Evolutionary conservation across 2,797 vertebrate species (phyloP).

Genomic region (Galago senegalensis): DNA sequence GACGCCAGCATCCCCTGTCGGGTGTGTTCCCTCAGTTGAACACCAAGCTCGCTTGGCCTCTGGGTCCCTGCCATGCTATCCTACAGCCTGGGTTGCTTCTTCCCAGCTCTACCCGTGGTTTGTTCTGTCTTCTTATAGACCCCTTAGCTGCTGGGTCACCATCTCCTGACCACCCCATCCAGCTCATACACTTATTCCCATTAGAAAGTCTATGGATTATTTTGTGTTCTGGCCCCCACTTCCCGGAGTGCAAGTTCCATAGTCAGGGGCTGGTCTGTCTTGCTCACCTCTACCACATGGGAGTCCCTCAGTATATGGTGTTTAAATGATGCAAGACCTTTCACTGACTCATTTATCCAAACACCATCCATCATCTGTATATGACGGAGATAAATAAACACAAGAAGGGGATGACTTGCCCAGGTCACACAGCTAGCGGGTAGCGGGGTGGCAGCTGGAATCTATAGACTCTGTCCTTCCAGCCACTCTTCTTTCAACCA

Average conservation of each 20-base stretch:
- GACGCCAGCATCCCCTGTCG: not conserved
- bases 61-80: not conserved
- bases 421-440: not conserved
- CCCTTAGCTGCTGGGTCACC: not conserved
- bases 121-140: not conserved
- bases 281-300: not conserved
- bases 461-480: not conserved
- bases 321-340: conserved; percentile 33
- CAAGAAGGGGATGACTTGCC: not conserved
- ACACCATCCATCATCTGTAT: not conserved
- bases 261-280: not conserved
- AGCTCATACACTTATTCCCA: not conserved
- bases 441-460: not conserved
- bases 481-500: not conserved
- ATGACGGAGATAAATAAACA: conserved; percentile 37
- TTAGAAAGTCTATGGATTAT: not conserved
- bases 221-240: not conserved
- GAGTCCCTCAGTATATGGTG: not conserved
- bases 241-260: not conserved
- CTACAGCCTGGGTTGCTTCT: not conserved
- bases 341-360: conserved; percentile 52
- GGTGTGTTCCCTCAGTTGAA: not conserved
- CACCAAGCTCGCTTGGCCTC: not conserved
- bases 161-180: not conserved
- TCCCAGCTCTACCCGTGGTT: not conserved